Conservation (phyloP, 2,797 vertebrate genomes). For the Acanthurus leucopareius region DNA sequence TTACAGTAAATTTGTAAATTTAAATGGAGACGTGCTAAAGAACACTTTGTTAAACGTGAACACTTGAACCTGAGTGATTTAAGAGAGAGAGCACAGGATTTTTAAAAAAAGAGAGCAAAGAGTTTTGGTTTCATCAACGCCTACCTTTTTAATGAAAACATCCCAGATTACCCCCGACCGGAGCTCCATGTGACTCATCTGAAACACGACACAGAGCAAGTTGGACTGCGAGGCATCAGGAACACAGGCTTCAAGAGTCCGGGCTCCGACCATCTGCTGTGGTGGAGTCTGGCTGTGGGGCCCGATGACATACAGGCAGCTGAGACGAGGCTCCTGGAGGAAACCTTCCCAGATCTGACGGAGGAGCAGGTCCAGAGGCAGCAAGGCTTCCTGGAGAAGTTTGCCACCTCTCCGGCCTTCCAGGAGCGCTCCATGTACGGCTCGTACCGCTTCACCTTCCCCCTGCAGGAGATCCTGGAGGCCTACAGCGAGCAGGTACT, state of each 20-base stretch:
- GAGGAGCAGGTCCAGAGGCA: slow-evolving; percentile 16
- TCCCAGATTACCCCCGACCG: slow-evolving; percentile 48
- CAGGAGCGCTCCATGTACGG: slow-evolving; percentile 63
- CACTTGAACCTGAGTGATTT: slow-evolving; percentile 54
- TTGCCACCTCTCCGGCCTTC: slow-evolving; percentile 76
- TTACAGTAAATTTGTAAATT: too few species aligned
- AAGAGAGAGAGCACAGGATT: background rate
- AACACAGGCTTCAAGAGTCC: background rate
- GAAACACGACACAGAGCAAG: slow-evolving; percentile 57
- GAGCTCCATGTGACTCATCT: slow-evolving; percentile 52
- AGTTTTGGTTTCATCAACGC: too few species aligned
- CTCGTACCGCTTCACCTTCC: slow-evolving; percentile 73
- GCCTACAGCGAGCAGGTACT: slow-evolving; percentile 66
- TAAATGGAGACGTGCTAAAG: fast-evolving
- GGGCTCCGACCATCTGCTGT: fast-evolving
- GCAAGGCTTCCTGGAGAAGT: slow-evolving; percentile 49
- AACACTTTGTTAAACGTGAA: fast-evolving
- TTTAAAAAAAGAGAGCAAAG: fast-evolving
- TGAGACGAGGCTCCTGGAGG: slow-evolving; percentile 45
- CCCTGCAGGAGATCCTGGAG: slow-evolving; percentile 60
- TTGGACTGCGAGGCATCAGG: fast-evolving
- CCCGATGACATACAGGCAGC: slow-evolving; percentile 47
- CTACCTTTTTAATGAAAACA: slow-evolving; percentile 26
- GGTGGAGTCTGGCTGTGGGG: slow-evolving; percentile 63
- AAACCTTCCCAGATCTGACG: slow-evolving; percentile 4